Conservation (phyloP, 2,888 invertebrate species). For the Drosophila differens region DNA sequence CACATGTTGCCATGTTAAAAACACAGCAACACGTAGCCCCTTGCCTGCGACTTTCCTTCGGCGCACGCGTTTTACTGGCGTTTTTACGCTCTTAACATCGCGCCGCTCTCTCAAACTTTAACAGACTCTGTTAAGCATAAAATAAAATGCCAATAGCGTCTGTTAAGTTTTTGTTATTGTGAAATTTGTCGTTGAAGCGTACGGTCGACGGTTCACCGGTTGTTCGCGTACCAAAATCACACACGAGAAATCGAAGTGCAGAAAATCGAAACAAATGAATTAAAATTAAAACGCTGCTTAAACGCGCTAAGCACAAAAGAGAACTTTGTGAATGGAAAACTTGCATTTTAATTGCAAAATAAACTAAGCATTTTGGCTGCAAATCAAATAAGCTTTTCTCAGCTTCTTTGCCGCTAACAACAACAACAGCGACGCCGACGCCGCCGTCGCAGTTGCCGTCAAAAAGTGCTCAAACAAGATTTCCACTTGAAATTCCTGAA, state of each 20-base stretch:
- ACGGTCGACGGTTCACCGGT: constrained; percentile 33
- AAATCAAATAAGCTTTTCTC: constrained; percentile 46
- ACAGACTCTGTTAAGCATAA: constrained; percentile 42
- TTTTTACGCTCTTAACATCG: constrained; percentile 14
- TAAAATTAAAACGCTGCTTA: constrained; percentile 21
- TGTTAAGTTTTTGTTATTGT: constrained; percentile 57
- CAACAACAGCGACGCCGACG: constrained; percentile 36
- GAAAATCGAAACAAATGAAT: constrained; percentile 42
- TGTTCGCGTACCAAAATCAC: constrained; percentile 20
- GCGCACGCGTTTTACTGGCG: constrained; percentile 33
- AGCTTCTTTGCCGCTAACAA: constrained; percentile 53
- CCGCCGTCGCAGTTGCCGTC: constrained; percentile 44
- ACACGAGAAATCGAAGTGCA: constrained; percentile 46
- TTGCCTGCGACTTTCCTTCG: constrained; percentile 14
- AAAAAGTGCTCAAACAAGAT: constrained; percentile 79
- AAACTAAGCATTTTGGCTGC: constrained; percentile 42
- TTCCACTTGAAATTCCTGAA: constrained; percentile 82
- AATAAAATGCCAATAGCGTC: constrained; percentile 10
- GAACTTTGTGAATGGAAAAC: constrained; percentile 22
- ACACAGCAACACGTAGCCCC: background rate
- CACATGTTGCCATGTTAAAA: constrained; percentile 18
- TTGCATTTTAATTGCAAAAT: constrained; percentile 13
- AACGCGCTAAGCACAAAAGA: constrained; percentile 21
- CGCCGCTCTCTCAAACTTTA: constrained; percentile 17
- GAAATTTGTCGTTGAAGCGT: constrained; percentile 39